Conservation (phyloP, 2,797 vertebrate genomes). For the Hemibagrus guttatus region DNA sequence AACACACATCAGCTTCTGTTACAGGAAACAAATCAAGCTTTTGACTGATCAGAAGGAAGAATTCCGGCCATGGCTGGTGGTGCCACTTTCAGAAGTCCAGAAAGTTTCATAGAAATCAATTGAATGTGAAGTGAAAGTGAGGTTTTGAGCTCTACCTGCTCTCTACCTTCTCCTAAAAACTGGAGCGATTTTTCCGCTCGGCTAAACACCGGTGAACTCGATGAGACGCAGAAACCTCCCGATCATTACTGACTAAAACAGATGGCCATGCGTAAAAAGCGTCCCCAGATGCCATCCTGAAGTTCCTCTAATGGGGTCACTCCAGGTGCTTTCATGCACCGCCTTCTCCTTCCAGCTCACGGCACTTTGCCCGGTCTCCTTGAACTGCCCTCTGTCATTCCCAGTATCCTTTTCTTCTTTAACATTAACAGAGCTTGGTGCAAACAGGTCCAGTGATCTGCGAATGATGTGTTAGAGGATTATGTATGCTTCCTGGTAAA, state of each 20-base stretch:
- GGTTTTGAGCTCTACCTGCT: constrained; percentile 6
- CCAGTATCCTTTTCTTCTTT: constrained; percentile 28
- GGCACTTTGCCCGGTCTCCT: constrained; percentile 46
- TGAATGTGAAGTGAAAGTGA: neutral
- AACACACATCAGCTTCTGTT: neutral
- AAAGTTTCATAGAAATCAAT: constrained; percentile 3
- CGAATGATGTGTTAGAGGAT: constrained; percentile 45
- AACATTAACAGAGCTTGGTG: constrained; percentile 17
- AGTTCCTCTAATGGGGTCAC: constrained; percentile 53
- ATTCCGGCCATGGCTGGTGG: too few species aligned
- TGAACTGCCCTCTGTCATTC: constrained; percentile 45
- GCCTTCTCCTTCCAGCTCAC: constrained; percentile 26
- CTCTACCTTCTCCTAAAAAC: neutral
- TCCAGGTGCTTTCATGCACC: constrained; percentile 38
- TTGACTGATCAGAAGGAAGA: neutral
- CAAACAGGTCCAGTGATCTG: constrained; percentile 32
- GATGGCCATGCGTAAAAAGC: constrained; percentile 53
- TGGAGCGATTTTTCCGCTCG: constrained; percentile 1
- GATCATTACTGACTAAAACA: constrained; percentile 52
- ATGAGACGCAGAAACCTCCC: constrained; percentile 11
- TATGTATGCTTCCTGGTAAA: constrained; percentile 36
- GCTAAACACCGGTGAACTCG: constrained; percentile 14
- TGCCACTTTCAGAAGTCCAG: neutral
- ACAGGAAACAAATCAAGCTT: neutral
- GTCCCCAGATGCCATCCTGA: constrained; percentile 51